Evolutionary conservation across 2,113 vertebrate genomes (phyloP).

Genomic region (Cairina moschata): DNA sequence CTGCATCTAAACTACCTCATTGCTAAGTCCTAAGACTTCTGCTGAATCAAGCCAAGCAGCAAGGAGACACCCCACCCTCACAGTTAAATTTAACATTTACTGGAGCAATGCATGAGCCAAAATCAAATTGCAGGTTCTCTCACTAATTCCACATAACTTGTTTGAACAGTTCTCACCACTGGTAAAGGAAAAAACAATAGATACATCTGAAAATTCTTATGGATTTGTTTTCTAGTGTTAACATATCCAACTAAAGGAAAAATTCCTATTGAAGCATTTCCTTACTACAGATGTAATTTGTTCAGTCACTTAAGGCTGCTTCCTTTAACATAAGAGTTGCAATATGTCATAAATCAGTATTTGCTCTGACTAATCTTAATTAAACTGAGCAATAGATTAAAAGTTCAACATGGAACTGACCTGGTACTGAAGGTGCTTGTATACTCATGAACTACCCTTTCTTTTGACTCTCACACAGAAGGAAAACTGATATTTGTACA

Average conservation of each 20-base stretch:
- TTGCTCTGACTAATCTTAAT: not conserved
- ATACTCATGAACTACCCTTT: not conserved
- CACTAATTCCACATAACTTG: not conserved
- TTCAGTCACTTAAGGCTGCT: not conserved
- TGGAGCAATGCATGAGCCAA: not conserved
- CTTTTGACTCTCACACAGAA: not conserved
- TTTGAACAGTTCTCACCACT: not conserved
- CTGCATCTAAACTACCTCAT: not conserved
- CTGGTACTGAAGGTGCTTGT: rapidly evolving
- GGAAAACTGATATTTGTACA: not conserved
- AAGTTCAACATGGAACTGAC: not conserved
- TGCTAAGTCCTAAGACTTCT: not conserved
- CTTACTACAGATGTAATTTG: not conserved
- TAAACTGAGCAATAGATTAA: not conserved
- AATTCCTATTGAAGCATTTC: not conserved
- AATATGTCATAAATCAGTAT: not conserved
- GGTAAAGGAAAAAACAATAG: not conserved
- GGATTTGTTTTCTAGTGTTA: not conserved
- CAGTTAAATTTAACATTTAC: not conserved
- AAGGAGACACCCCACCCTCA: not conserved
- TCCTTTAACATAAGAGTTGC: not conserved
- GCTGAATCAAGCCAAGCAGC: not conserved
- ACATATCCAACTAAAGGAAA: not conserved
- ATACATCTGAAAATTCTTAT: not conserved
- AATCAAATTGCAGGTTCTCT: not conserved